Evolutionary conservation across 1,140 invertebrate species (phyloP), one percentile per base, ranked within the genome.

Genomic region (Spodoptera frugiperda): DNA sequence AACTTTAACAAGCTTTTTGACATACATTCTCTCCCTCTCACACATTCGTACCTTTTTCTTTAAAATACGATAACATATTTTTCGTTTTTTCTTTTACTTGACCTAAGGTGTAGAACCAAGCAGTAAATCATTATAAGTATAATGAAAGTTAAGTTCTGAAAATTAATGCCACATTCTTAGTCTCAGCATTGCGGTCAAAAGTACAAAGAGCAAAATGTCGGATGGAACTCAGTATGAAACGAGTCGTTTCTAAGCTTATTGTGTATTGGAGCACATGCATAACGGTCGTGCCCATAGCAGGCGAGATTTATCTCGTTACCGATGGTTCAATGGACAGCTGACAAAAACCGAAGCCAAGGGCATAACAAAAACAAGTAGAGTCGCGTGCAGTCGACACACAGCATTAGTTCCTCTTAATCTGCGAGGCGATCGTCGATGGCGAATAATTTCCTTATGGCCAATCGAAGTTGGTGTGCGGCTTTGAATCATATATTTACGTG

Each of bases 391-490:
- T 44, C 33, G 25, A 25, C 5, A 3, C 25, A 12, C n/a, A 46
- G 70, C n/a, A 61, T 73, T 59, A 61, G 55, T 61, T 73, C 71
- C 44, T 73, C 33, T 46, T 57, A 70, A 72, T 72, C 53, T 57
- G 25, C 9, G 51, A 14, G 4, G 70, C n/a, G 71, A 61, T 59
- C 55, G 21, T 61, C 55, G 55, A 48, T 61, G 54, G 39, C 54
- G 33, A 55, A 67, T 30, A 30, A 49, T 25, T 73, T 73, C 71
- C 71, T 73, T 3, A 73, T 73, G 55, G 59, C 71, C 15, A 73
- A 70, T 53, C 51, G 44, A 12, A 48, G 39, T 44, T 59, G 25
- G 71, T 44, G 55, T 55, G 54, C 44, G 8, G 19, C 21, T 73
- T 51, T 73, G 55, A 73, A 73, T 21, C 71, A 55, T 15, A 30